A percentile compares a stretch with the other conserved stretches of the same genome.
Evolutionary conservation across 2,113 vertebrate genomes (phyloP).

Genomic region (Otocyon megalotis): DNA sequence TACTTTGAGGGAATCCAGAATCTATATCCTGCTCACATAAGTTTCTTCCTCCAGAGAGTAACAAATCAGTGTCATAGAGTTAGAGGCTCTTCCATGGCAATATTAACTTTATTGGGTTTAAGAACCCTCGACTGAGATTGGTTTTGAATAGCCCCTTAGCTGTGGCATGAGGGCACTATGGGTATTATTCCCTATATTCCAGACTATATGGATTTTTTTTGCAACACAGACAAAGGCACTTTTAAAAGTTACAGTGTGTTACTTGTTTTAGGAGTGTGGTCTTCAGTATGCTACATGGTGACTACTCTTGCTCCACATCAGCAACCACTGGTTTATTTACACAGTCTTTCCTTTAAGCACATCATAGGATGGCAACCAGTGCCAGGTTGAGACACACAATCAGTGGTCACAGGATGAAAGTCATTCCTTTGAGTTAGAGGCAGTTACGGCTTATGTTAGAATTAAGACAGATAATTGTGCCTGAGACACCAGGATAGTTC

Average conservation of each 20-base stretch:
- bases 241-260: neutral
- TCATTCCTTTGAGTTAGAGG: neutral
- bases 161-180: neutral
- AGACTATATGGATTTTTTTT: neutral
- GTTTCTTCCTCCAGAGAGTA: neutral
- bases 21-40: neutral
- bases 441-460: neutral
- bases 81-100: neutral
- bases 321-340: neutral
- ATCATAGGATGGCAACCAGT: neutral
- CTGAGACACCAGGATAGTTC: neutral
- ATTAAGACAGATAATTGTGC: neutral
- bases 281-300: neutral
- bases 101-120: neutral
- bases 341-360: neutral
- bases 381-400: neutral
- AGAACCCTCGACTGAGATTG: neutral
- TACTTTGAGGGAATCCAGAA: neutral
- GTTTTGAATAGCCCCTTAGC: neutral
- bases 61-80: neutral
- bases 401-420: neutral
- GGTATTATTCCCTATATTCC: neutral
- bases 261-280: neutral
- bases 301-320: neutral
- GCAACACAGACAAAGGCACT: neutral